phyloP scores from a whole-genome alignment of 2,113 vertebrate genomes.

The Colossoma macropomum region DNA sequence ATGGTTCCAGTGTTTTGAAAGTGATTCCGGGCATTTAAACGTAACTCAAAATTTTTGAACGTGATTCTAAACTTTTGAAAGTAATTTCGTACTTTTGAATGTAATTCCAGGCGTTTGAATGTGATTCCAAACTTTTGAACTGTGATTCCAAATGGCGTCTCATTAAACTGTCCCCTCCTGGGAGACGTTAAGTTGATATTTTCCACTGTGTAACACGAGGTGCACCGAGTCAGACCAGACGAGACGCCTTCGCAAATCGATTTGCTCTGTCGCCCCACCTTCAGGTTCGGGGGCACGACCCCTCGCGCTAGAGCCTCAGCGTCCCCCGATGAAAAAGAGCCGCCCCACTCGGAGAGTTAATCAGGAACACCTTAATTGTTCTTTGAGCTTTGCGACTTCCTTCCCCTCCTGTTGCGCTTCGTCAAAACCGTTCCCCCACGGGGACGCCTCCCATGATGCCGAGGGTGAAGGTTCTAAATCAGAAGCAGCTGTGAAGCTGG shows the following conservation, averaged over 20 bases:
- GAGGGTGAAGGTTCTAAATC: conserved; percentile 21
- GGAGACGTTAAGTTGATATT: background rate
- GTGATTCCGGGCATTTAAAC: no score
- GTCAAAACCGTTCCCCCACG: conserved; percentile 50
- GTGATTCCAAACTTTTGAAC: background rate
- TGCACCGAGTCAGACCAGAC: background rate
- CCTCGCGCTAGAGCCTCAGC: conserved; percentile 62
- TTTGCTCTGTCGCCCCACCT: conserved; percentile 62
- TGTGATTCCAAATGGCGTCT: no score
- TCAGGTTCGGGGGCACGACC: conserved; percentile 66
- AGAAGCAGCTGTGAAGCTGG: conserved; percentile 12
- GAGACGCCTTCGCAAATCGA: conserved; percentile 55
- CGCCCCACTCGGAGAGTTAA: conserved; percentile 64
- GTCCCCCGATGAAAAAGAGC: conserved; percentile 57
- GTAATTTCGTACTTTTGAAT: no score
- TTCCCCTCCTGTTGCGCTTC: conserved; percentile 41
- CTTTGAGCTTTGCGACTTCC: conserved; percentile 58
- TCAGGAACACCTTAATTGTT: conserved; percentile 71
- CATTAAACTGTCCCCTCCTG: background rate
- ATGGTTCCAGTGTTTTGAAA: no score
- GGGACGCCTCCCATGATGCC: conserved; percentile 30
- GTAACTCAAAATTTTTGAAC: no score
- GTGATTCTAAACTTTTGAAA: no score
- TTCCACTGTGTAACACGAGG: background rate
- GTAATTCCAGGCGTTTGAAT: background rate